Base-by-base conservation (phyloP, 2,797 vertebrate species). In the Pelobates cultripes region DNA sequence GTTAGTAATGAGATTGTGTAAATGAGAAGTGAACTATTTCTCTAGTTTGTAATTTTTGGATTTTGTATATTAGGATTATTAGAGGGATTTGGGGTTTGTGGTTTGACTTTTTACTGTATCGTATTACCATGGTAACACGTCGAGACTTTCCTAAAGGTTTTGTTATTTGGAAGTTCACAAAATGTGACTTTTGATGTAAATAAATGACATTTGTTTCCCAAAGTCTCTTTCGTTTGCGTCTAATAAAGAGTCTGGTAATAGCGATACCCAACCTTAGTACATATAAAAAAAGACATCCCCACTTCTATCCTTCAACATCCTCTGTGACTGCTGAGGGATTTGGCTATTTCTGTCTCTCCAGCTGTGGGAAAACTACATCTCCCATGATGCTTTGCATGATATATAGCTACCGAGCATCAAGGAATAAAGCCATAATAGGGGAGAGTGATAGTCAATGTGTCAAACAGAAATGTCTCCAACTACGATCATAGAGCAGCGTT, bases 1-100 rank as follows among this genome's bases (percentile, higher is more conserved):
- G 7, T 77, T 77, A 77, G 45, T 67, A 42, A 53, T 51, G 8
- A 41, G 74, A 66, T 28, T 77, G 53, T 77, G 75, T 77, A 68
- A 53, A 55, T 6, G 47, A 51, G 47, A 47, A 12, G 4, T 57
- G 8, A 12, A 14, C 1, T 57, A 15, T 57, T 57, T 1, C 9
- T 57, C 8, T 12, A 12, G 55, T 15, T 57, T 12, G 9, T 57
- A 2, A 12, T 57, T 12, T 57, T 3, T 57, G 55, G 28, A 40
- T 71, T 47, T 71, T 71, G 15, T 51, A 71, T 44, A 9, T 13
- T 71, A 53, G 44, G 70, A 13, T 13, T 53, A 8, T 17, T 71
- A 71, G 17, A 53, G 70, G 70, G 45, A 7, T 13, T 7, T 47
- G 7, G n/a, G 7, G 14, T 44, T 43, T n/a, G 47, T 73, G 51